Evolutionary conservation across 2,888 invertebrate species (phyloP).

Genomic region (Cosmia pyralina): DNA sequence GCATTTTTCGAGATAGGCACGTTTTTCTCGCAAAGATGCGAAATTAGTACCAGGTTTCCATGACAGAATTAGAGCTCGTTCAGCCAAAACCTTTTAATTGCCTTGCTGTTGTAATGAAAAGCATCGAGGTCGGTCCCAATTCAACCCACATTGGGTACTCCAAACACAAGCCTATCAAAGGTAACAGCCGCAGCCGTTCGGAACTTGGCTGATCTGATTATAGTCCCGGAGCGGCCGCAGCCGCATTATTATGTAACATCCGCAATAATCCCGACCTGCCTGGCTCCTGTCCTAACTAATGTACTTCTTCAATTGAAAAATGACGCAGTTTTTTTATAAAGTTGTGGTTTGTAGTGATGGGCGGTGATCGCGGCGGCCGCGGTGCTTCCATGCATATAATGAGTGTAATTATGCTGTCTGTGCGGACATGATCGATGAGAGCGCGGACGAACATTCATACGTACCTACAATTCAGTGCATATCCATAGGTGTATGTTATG

Average conservation of each 20-base stretch:
- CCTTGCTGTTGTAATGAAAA: constrained; percentile 71
- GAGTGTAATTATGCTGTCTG: constrained; percentile 8
- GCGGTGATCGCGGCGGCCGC: not conserved
- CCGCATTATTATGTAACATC: constrained; percentile 84
- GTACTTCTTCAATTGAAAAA: constrained; percentile 41
- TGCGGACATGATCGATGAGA: constrained; percentile 26
- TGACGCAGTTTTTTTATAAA: constrained; percentile 35
- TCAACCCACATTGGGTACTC: constrained; percentile 65
- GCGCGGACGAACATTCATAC: constrained; percentile 13
- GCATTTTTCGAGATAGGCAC: no score
- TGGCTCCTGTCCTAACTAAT: constrained; percentile 40
- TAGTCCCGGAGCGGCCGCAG: constrained; percentile 57
- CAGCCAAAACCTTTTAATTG: constrained; percentile 53
- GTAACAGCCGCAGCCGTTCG: constrained; percentile 29
- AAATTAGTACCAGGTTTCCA: constrained; percentile 17
- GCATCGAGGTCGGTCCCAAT: constrained; percentile 76
- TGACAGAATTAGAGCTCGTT: constrained; percentile 25
- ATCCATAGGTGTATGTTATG: constrained; percentile 1
- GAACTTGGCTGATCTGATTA: constrained; percentile 60
- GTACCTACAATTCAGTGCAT: constrained; percentile 5
- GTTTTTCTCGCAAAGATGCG: no score
- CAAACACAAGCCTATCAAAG: constrained; percentile 27
- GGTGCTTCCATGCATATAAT: constrained; percentile 1
- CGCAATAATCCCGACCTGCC: constrained; percentile 68
- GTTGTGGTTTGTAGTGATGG: constrained; percentile 14